phyloP scores from a whole-genome alignment of 2,797 vertebrate species.

The Sebastes glaucus region DNA sequence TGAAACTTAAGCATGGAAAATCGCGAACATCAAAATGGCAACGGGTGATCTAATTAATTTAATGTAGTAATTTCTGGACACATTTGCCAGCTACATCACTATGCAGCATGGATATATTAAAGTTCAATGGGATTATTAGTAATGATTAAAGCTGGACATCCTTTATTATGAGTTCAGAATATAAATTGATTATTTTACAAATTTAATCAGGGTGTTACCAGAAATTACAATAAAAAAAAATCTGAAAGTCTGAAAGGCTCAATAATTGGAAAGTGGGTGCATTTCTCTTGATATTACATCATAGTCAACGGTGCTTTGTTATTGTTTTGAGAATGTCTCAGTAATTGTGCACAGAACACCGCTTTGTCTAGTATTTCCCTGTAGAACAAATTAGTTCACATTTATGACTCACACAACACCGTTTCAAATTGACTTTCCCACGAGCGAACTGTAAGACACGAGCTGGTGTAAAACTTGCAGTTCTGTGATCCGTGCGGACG shows the following conservation, averaged over 20 bases:
- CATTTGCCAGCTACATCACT: background rate
- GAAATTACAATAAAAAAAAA: background rate
- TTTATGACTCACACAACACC: background rate
- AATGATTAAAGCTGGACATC: background rate
- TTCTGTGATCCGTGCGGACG: slow-evolving; percentile 6
- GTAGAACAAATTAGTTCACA: slow-evolving; percentile 17
- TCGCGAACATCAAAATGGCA: slow-evolving; percentile 2
- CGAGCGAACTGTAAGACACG: background rate
- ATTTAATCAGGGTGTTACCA: background rate
- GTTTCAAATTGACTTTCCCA: slow-evolving; percentile 26
- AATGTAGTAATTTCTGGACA: background rate
- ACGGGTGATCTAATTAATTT: slow-evolving; percentile 9
- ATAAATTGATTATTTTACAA: background rate
- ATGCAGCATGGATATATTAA: background rate
- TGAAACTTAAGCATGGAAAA: slow-evolving; percentile 22
- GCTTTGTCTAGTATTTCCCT: slow-evolving; percentile 5
- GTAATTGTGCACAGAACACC: slow-evolving; percentile 12
- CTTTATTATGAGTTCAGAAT: background rate
- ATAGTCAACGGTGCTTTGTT: background rate
- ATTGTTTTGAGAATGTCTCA: slow-evolving; percentile 10
- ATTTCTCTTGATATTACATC: slow-evolving; percentile 20
- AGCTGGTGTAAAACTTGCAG: background rate
- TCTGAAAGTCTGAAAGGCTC: slow-evolving; percentile 1
- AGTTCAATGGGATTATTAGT: background rate
- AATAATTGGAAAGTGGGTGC: background rate